phyloP scores from a whole-genome alignment of 2,797 vertebrate species.

The Enteromius fasciolatus region DNA sequence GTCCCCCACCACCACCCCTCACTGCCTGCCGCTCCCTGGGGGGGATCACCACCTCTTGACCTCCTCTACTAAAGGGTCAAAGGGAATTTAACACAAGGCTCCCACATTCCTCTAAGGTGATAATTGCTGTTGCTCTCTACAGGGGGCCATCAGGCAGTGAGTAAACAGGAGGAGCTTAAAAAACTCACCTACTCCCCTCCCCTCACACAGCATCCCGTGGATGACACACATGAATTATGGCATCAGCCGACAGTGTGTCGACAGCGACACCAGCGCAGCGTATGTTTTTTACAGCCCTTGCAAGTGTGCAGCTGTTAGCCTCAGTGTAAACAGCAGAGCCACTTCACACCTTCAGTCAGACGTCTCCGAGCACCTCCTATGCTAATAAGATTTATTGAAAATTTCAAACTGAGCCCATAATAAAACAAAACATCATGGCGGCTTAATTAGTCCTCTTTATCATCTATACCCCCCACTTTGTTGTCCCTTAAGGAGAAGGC shows the following conservation, averaged over 20 bases:
- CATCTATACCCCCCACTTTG: conserved; percentile 51
- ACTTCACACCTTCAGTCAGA: conserved; percentile 56
- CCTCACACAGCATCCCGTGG: conserved; percentile 57
- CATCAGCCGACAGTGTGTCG: conserved; percentile 71
- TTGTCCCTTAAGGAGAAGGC: conserved; percentile 46
- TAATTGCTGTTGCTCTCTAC: conserved; percentile 82
- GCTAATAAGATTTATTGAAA: conserved; percentile 61
- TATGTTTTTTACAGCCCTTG: conserved; percentile 53
- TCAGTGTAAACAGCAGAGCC: conserved; percentile 55
- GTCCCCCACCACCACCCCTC: conserved; percentile 58
- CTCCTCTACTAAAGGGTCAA: conserved; percentile 78
- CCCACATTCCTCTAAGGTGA: conserved; percentile 86
- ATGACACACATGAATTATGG: conserved; percentile 71
- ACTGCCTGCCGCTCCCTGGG: conserved; percentile 66
- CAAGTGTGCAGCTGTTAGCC: conserved; percentile 71
- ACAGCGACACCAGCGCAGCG: conserved; percentile 59
- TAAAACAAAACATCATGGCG: conserved; percentile 57
- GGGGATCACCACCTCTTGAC: conserved; percentile 74
- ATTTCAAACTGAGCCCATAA: conserved; percentile 45
- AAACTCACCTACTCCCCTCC: conserved; percentile 47
- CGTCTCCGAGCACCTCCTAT: conserved; percentile 47
- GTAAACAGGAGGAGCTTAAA: conserved; percentile 75
- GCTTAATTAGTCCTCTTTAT: conserved; percentile 61
- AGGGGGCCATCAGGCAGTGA: conserved; percentile 77
- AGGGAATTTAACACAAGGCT: conserved; percentile 81